A percentile compares a stretch with the other conserved stretches of the same genome.
These are phyloP conservation scores for Cyprinodon variegatus DNA, from an alignment of 2,113 vertebrate genomes.

Conservation along the genomic window DNA sequence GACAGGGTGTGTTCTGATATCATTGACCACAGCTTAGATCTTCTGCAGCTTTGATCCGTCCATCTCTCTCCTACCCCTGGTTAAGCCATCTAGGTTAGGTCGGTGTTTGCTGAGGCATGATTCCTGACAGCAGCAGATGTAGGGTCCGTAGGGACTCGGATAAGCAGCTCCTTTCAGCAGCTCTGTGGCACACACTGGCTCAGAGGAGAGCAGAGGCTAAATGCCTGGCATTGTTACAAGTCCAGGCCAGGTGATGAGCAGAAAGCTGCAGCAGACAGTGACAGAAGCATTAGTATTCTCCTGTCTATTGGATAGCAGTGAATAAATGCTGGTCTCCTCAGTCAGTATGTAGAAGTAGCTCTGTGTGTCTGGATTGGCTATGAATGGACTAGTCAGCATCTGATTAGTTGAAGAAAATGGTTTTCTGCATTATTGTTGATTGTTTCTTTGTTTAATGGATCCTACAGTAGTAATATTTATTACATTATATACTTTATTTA, in stretches of 20 bases:
- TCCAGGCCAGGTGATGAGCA: conserved; percentile 59
- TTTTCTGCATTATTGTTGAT: neutral
- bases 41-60: neutral
- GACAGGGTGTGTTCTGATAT: conserved; percentile 22
- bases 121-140: conserved; percentile 31
- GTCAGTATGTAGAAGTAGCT: neutral
- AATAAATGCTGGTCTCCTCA: conserved; percentile 19
- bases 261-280: conserved; percentile 33
- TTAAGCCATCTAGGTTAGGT: conserved; percentile 8
- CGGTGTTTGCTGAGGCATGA: conserved; percentile 16
- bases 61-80: conserved; percentile 10
- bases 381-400: conserved; percentile 6
- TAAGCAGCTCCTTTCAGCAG: conserved; percentile 51
- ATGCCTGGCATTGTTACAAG: conserved; percentile 48
- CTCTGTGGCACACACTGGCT: neutral
- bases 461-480: neutral
- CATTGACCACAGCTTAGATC: conserved; percentile 24
- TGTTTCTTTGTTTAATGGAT: neutral
- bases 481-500: neutral
- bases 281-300: conserved; percentile 42
- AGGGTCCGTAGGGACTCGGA: conserved; percentile 31
- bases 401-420: neutral
- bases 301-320: conserved; percentile 4
- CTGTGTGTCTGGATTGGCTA: neutral
- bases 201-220: conserved; percentile 36